Base-by-base conservation (phyloP, 1,140 invertebrate species). In the Condylostylus longicornis region DNA sequence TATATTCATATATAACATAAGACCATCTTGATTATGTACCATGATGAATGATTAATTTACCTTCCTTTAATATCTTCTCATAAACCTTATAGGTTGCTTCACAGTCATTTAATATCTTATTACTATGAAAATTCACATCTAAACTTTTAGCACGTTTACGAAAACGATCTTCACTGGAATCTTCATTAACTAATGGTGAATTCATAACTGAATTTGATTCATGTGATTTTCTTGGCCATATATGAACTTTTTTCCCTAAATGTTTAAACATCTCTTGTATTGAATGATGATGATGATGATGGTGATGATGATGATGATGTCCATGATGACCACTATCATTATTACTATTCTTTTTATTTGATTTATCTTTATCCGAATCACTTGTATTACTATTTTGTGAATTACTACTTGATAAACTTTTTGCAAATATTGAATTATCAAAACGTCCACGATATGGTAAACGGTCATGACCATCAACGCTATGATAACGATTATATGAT, bases 71-170 rank as follows among this genome's bases (percentile, higher is more conserved):
- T 42, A 86, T 86, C 33, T 68, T 68, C 44, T 86, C 79, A 51
- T 76, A 86, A 46, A 86, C 84, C 50, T 74, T 69, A 53, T 86
- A 86, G 8, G 81, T 83, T 8, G 78, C 69, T 25, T 77, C 81
- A 51, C 80, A 82, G 50, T 84, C 82, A 37, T 70, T 64, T 6
- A 74, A 48, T 32, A 53, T 53, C 31, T 63, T 55, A 47, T 57
- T 62, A 21, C 64, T 64, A 31, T 67, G 56, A 6, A 70, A 62
- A 37, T 71, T 67, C 6, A 72, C 77, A 53, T 84, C 82, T 39
- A 84, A 55, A 19, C 79, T 83, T 51, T 80, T 79, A 15, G 79
- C 82, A 18, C 82, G 67, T 25, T 70, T 71, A 7, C 82, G 65
- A 44, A 82, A 83, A 35, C 78, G n/a, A 25, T 74, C 30, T 72